Evolutionary conservation across 2,797 vertebrate genomes (phyloP), one percentile per base, ranked within the genome.

Genomic region (Gallinago solitaria): DNA sequence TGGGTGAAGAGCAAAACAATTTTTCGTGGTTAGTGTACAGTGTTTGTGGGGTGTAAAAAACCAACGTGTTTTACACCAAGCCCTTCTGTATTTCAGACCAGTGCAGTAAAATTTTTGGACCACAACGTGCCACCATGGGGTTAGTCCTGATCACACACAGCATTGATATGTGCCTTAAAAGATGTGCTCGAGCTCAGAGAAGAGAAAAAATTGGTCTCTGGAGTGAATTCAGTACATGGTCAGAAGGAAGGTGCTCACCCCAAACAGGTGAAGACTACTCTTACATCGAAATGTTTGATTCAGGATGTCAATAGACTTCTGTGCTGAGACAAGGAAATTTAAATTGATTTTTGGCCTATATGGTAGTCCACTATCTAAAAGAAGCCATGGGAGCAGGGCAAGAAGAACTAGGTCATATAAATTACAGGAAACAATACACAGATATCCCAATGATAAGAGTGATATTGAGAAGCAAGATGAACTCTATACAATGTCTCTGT

Each of bases 71-170:
- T 60, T 30, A 16, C 21, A 18, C 4, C 21, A 21, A 60, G 23
- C 6, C 1, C 0, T n/a, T 39, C 16, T 51, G 30, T 30, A 12
- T 23, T 56, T 47, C 2, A 16, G 43, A 76, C 45, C 18, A 7
- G 14, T 53, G 27, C 48, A 30, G n/a, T 3, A 27, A 21, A 3
- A 4, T 2, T 74, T 70, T 64, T 33, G 53, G 28, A 45, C 12
- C n/a, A 11, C 6, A 7, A 4, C 0, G 2, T 57, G 33, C 9
- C 47, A 47, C 23, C 10, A 0, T 10, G 1, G 3, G n/a, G 39
- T 48, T 65, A 4, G 1, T 24, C 12, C 20, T 53, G 37, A 37
- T 37, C 3, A 1, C 27, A 24, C 32, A 21, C 4, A 0, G 35
- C 9, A 14, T 8, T 37, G n/a, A 14, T 4, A 1, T 41, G 33